Percentiles rank a stretch among this genome's conserved stretches.
These are phyloP conservation scores for Poecile atricapillus DNA, from an alignment of 2,113 vertebrate species.

Conservation along the genomic window DNA sequence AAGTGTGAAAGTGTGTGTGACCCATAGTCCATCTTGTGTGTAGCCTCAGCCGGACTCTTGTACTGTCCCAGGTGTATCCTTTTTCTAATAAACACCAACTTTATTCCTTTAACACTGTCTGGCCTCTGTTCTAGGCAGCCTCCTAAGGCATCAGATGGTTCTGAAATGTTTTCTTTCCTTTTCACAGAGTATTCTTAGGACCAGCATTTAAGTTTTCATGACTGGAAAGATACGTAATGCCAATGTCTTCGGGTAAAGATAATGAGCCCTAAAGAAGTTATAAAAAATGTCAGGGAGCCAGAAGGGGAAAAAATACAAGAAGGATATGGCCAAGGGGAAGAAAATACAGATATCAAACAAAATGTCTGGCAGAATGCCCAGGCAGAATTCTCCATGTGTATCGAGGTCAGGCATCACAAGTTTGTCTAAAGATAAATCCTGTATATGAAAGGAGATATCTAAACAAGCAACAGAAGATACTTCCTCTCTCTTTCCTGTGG, in stretches of 20 bases:
- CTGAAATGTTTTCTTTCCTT: not conserved
- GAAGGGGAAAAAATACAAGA: not conserved
- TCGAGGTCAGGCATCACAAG: constrained; percentile 3
- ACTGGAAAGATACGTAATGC: not conserved
- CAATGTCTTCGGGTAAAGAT: not conserved
- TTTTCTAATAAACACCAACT: not conserved
- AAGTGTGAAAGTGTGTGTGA: not conserved
- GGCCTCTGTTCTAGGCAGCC: not conserved
- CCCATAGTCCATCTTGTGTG: not conserved
- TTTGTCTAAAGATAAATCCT: not conserved
- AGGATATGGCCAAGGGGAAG: not conserved
- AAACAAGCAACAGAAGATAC: not conserved
- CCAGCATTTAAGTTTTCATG: not conserved
- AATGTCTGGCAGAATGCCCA: not conserved
- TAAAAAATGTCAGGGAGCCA: not conserved
- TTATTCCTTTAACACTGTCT: not conserved
- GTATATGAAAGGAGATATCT: not conserved
- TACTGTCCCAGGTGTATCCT: not conserved
- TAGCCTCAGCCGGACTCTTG: not conserved
- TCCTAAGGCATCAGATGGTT: not conserved
- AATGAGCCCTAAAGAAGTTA: not conserved
- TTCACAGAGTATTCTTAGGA: not conserved
- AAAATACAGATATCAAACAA: constrained; percentile 12
- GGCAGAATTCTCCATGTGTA: not conserved
- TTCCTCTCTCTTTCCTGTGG: not conserved